Conservation (phyloP, 1,140 invertebrate species). For the Camponotus vicinus region DNA sequence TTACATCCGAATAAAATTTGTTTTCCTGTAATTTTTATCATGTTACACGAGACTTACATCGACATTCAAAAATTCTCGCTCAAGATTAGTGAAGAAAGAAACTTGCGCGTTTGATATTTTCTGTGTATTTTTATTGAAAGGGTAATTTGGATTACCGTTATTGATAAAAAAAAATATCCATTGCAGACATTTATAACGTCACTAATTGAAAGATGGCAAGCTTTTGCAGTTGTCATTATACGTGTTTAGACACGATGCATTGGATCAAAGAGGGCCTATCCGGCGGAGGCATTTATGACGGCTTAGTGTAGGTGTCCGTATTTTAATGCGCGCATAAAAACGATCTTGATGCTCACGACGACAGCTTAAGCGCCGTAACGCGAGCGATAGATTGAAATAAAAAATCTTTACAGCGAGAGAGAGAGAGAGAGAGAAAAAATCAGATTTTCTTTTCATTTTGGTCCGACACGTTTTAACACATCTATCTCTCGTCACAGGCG, state of each 20-base stretch:
- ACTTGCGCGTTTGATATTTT: constrained; percentile 4
- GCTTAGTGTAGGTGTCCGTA: not conserved
- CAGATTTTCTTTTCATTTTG: not conserved
- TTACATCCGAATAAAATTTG: not conserved
- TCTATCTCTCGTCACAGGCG: constrained; percentile 21
- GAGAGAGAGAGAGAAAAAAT: too few relatives aligned
- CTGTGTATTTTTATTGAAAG: not conserved
- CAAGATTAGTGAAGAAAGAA: too few relatives aligned
- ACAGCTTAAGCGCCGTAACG: constrained; percentile 39
- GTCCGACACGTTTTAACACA: not conserved
- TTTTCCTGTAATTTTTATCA: not conserved
- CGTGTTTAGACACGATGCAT: not conserved
- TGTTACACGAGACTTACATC: not conserved
- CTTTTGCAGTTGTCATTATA: not conserved
- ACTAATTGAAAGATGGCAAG: not conserved
- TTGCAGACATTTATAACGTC: not conserved
- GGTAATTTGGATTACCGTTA: not conserved
- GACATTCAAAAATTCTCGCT: not conserved
- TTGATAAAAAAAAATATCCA: not conserved
- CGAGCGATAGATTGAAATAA: constrained; percentile 42
- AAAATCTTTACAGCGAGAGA: constrained; percentile 37
- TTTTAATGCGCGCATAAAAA: constrained; percentile 44
- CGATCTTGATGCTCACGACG: constrained; percentile 20
- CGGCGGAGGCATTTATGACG: constrained; percentile 14
- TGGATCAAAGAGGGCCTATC: not conserved